phyloP scores from a whole-genome alignment of 2,888 invertebrate genomes.

The Dusona sp. region DNA sequence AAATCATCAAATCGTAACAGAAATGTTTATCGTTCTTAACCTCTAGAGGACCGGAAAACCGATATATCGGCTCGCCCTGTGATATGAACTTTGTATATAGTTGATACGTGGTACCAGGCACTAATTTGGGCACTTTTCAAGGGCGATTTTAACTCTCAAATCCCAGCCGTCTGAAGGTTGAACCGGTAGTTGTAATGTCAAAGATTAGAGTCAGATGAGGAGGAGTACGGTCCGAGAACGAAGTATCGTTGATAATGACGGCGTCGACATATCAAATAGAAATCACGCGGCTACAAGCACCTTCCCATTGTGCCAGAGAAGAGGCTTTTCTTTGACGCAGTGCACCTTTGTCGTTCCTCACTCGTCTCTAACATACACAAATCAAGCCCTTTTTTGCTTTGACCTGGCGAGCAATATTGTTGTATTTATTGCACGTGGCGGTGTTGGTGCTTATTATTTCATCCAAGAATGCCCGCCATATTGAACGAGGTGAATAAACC shows the following conservation, averaged over 20 bases:
- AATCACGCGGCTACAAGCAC: slow-evolving; percentile 5
- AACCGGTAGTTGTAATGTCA: slow-evolving; percentile 50
- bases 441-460: slow-evolving; percentile 8
- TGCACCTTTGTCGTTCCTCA: slow-evolving; percentile 47
- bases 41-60: too few relatives aligned
- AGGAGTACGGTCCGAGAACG: slow-evolving; percentile 29
- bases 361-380: slow-evolving; percentile 37
- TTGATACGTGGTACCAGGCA: too few relatives aligned
- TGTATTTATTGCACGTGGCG: slow-evolving; percentile 4
- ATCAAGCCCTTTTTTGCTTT: slow-evolving; percentile 35
- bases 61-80: too few relatives aligned
- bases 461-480: not conserved
- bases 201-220: slow-evolving; percentile 38
- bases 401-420: slow-evolving; percentile 37
- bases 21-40: slow-evolving; percentile 21
- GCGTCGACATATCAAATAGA: slow-evolving; percentile 18
- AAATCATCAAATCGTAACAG: not conserved
- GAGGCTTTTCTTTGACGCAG: slow-evolving; percentile 60
- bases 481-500: not conserved
- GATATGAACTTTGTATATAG: too few relatives aligned
- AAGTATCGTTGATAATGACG: not conserved
- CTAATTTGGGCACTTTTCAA: too few relatives aligned
- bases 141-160: too few relatives aligned
- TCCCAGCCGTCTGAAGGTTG: too few relatives aligned
- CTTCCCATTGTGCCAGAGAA: slow-evolving; percentile 10